Percentiles rank a stretch among this genome's conserved stretches.
Evolutionary conservation across 2,888 invertebrate genomes (phyloP).

Genomic region (Galeopsomyia nigrocyanea): DNA sequence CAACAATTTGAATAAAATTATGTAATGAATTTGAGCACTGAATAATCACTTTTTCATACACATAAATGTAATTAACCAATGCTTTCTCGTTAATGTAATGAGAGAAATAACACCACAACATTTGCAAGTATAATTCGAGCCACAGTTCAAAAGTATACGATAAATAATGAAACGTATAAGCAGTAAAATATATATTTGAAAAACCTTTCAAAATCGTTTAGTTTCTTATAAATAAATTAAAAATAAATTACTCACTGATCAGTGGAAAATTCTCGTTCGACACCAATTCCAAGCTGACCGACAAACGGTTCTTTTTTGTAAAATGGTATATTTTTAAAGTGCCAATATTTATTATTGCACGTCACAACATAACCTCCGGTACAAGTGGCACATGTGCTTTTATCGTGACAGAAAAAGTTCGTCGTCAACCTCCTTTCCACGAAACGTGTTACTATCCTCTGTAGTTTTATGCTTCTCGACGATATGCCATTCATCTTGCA

Average conservation of each 20-base stretch:
- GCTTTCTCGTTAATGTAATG: neutral
- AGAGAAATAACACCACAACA: too few species aligned
- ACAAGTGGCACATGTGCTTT: neutral
- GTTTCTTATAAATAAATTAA: neutral
- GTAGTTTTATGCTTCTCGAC: constrained; percentile 21
- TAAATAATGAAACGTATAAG: too few species aligned
- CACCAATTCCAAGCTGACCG: neutral
- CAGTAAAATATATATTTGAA: too few species aligned
- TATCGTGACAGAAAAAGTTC: neutral
- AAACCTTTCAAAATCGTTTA: too few species aligned
- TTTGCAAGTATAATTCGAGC: too few species aligned
- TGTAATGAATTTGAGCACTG: constrained; percentile 22
- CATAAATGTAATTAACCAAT: neutral
- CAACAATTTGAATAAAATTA: neutral
- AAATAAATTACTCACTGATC: constrained; percentile 41
- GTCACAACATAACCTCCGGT: constrained; percentile 43
- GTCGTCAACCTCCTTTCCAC: neutral
- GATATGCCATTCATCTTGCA: constrained; percentile 29
- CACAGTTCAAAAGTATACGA: too few species aligned
- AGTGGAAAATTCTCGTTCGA: constrained; percentile 22
- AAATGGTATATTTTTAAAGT: neutral
- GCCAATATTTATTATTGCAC: constrained; percentile 7
- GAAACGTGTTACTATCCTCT: neutral
- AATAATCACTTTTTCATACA: constrained; percentile 13
- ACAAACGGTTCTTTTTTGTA: neutral